These are phyloP conservation scores for Channa maculata DNA, from an alignment of 2,113 vertebrate species.

Conservation along the genomic window DNA sequence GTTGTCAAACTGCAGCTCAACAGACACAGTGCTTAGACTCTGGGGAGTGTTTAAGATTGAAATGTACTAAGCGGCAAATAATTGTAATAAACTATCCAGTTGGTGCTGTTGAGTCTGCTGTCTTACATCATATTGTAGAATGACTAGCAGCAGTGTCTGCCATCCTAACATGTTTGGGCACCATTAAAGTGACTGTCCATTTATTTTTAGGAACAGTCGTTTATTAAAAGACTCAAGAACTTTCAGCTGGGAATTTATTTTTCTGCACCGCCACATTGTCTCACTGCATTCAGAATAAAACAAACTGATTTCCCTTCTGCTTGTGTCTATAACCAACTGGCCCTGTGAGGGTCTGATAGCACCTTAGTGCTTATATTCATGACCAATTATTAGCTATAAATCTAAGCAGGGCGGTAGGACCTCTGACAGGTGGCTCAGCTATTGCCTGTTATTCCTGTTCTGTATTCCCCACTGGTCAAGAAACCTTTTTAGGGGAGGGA, in stretches of 20 bases:
- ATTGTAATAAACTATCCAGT: conserved; percentile 28
- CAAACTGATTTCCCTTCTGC: conserved; percentile 39
- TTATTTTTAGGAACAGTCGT: conserved; percentile 14
- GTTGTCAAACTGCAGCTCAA: conserved; percentile 26
- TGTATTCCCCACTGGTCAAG: conserved; percentile 47
- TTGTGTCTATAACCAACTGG: conserved; percentile 41
- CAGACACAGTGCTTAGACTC: conserved; percentile 8
- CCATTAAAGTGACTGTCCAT: conserved; percentile 17
- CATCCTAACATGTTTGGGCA: neutral
- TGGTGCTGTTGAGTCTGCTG: conserved; percentile 9
- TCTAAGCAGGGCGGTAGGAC: conserved; percentile 57
- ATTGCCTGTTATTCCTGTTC: conserved; percentile 72
- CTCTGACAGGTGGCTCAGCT: conserved; percentile 66
- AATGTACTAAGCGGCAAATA: conserved; percentile 24
- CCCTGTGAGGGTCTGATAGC: conserved; percentile 45
- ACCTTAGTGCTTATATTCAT: conserved; percentile 50
- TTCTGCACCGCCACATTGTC: neutral
- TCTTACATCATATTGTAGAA: neutral
- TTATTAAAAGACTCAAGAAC: conserved; percentile 15
- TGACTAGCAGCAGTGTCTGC: conserved; percentile 15
- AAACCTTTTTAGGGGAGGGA: conserved; percentile 32
- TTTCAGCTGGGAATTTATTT: conserved; percentile 34
- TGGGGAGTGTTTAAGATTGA: conserved; percentile 23
- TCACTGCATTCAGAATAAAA: conserved; percentile 36
- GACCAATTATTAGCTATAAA: conserved; percentile 73